These are phyloP conservation scores for Acanthosepion esculentum DNA, from an alignment of 2,888 invertebrate species.

Conservation along the genomic window DNA sequence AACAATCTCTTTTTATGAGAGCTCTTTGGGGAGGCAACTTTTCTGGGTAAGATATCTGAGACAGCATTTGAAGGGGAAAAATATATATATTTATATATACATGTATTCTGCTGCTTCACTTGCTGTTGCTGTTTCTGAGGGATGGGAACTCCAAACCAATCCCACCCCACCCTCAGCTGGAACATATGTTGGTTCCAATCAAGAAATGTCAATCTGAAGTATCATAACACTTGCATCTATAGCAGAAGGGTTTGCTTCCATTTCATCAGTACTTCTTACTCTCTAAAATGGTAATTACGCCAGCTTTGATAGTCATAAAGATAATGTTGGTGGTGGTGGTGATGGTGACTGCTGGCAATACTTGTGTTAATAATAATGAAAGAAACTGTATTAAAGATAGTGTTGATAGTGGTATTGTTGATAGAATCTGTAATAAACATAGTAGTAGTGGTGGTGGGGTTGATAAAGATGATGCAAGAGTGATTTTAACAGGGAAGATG, in stretches of 20 bases:
- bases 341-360: not conserved
- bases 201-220: conserved; percentile 9
- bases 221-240: not conserved
- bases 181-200: conserved; percentile 33
- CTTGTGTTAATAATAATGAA: not conserved
- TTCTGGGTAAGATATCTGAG: not conserved
- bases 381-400: not conserved
- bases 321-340: not conserved
- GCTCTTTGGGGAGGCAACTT: not conserved
- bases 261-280: not conserved
- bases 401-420: no score
- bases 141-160: not conserved
- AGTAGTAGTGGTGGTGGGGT: no score
- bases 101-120: not conserved
- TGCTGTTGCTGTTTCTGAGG: not conserved
- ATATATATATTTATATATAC: not conserved
- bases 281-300: not conserved
- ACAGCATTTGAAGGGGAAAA: not conserved
- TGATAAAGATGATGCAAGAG: no score
- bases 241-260: not conserved
- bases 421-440: no score
- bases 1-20: not conserved
- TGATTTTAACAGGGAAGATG: no score
- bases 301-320: not conserved
- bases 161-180: not conserved